Evolutionary conservation across 1,140 invertebrate genomes (phyloP).

Genomic region (Ephestia elutella): DNA sequence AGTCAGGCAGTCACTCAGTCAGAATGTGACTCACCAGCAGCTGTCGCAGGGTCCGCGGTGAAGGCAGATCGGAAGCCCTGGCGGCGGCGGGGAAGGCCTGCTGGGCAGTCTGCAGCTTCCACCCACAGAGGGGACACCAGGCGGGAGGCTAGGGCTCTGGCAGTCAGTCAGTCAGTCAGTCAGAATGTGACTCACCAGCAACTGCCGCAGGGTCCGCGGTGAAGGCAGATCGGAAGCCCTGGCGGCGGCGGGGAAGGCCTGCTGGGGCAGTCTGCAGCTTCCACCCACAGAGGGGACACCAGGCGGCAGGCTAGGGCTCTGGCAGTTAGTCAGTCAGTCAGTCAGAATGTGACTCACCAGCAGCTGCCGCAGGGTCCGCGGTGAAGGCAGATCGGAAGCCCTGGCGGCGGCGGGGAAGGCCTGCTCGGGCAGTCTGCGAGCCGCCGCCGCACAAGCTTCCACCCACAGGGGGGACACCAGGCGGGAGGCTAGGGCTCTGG

Average conservation of each 20-base stretch:
- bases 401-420: conserved; percentile 39
- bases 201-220: conserved; percentile 32
- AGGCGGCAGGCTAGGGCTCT: no score
- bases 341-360: conserved; percentile 43
- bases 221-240: conserved; percentile 41
- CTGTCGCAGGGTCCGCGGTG: conserved; percentile 36
- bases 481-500: conserved; percentile 39
- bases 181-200: no score
- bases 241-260: conserved; percentile 38
- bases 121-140: conserved; percentile 61
- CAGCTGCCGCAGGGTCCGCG: conserved; percentile 32
- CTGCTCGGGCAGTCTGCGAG: conserved; percentile 30
- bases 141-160: conserved; percentile 39
- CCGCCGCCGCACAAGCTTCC: conserved; percentile 46
- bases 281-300: no score
- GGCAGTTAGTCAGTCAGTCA: no score
- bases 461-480: conserved; percentile 61
- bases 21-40: conserved; percentile 51
- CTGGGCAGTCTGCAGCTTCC: conserved; percentile 41
- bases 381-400: conserved; percentile 44
- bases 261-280: conserved; percentile 38
- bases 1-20: no score
- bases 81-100: conserved; percentile 44
- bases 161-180: no score
- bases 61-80: conserved; percentile 37